Base-by-base conservation (phyloP, 92 coral and sea anemone genomes). In the Plumapathes pennacea region DNA sequence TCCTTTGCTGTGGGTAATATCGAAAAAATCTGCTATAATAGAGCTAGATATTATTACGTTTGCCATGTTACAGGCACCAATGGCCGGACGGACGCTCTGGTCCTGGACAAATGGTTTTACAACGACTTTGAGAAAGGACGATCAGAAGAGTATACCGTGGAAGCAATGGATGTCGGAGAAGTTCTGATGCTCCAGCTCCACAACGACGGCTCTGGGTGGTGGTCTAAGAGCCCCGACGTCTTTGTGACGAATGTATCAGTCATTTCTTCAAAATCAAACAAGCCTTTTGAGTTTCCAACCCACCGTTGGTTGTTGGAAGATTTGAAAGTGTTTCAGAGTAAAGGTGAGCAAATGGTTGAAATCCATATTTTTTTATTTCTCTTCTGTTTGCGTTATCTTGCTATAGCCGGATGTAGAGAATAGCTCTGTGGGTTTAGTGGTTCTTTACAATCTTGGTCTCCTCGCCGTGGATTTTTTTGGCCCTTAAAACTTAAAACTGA, bases 121-220 rank as follows among this genome's bases (percentile, higher is more conserved):
- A 25, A 25, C 25, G 82, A 56, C 34, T 47, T 49, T 19, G 76
- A 57, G 42, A 53, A 29, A 24, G 74, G 74, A 0, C 55, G 42
- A 13, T 20, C 46, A 37, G 76, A 66, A 37, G 48, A 38, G 5
- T 76, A 76, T 44, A 4, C 2, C 32, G 50, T 67, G 25, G 54
- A 76, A 57, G 69, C 62, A 20, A 56, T 67, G 57, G 83, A 76
- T 32, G 70, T 76, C 1, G 83, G 83, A 2, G 69, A 67, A 8
- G 32, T 76, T 41, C 30, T 65, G 36, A 27, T 57, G 2, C 56
- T 66, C 57, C 54, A 57, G 50, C 62, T 76, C 10, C 76, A 67
- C 23, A 55, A 69, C 2, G 60, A 56, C 19, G 19, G 38, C 29
- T 49, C 66, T 4, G 31, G 69, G 26, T 28, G 14, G 14, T 36